phyloP scores from a whole-genome alignment of 1,140 invertebrate genomes.

The Cyphomyrmex costatus region DNA sequence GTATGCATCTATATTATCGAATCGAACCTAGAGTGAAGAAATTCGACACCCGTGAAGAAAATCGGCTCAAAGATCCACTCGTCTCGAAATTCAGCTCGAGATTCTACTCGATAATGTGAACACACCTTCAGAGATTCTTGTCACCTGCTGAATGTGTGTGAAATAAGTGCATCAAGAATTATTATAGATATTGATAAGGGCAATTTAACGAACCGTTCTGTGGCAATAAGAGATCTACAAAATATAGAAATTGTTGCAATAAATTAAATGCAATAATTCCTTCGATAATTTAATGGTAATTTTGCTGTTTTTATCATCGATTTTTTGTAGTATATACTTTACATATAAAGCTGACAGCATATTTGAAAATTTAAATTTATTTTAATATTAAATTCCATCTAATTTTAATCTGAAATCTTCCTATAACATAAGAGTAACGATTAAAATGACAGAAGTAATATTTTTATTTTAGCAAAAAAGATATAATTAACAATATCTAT shows the following conservation, averaged over 20 bases:
- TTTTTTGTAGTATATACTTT: neutral
- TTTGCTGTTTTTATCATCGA: neutral
- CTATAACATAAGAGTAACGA: neutral
- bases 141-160: neutral
- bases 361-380: conserved; percentile 4
- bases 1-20: no score
- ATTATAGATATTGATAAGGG: neutral
- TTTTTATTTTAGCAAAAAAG: neutral
- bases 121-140: neutral
- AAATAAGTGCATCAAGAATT: neutral
- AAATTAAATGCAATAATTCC: neutral
- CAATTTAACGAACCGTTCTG: neutral
- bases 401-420: conserved; percentile 11
- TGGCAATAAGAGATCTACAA: neutral
- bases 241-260: neutral
- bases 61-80: no score
- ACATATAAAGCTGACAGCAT: neutral
- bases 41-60: no score
- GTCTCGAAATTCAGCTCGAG: no score
- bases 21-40: no score
- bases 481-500: neutral
- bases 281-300: conserved; percentile 22
- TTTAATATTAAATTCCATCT: conserved; percentile 29
- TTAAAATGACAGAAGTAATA: neutral
- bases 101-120: no score